Evolutionary conservation across 2,113 vertebrate species (phyloP).

Genomic region (Phycodurus eques): DNA sequence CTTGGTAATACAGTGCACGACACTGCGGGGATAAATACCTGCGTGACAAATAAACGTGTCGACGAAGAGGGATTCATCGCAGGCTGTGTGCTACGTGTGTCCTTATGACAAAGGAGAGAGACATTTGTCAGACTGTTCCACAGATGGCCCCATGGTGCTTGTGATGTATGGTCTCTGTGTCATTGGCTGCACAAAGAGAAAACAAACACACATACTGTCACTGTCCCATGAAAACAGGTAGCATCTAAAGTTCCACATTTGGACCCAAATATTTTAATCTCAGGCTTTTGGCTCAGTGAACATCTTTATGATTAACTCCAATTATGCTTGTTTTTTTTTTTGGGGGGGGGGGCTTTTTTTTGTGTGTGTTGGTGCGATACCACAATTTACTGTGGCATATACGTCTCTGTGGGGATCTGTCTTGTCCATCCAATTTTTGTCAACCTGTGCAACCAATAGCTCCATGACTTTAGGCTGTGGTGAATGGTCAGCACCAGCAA

Average conservation of each 20-base stretch:
- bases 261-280: neutral
- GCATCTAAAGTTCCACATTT: neutral
- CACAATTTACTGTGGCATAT: too few relatives aligned
- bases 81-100: slow-evolving; percentile 73
- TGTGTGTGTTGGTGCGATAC: too few relatives aligned
- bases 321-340: too few relatives aligned
- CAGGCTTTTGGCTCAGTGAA: too few relatives aligned
- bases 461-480: too few relatives aligned
- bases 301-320: too few relatives aligned
- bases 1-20: slow-evolving; percentile 60
- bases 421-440: too few relatives aligned
- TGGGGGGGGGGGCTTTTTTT: too few relatives aligned
- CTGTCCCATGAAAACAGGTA: neutral
- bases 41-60: slow-evolving; percentile 76
- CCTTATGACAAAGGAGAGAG: slow-evolving; percentile 79
- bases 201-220: neutral
- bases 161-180: slow-evolving; percentile 75
- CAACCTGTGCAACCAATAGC: too few relatives aligned
- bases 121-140: slow-evolving; percentile 78
- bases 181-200: slow-evolving; percentile 50
- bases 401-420: too few relatives aligned
- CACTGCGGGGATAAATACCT: slow-evolving; percentile 70
- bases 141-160: slow-evolving; percentile 72
- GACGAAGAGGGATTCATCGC: slow-evolving; percentile 73
- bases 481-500: too few relatives aligned